Evolutionary conservation across 1,140 invertebrate genomes (phyloP), one percentile per base, ranked within the genome.

Genomic region (Apocrypta bakeri): DNA sequence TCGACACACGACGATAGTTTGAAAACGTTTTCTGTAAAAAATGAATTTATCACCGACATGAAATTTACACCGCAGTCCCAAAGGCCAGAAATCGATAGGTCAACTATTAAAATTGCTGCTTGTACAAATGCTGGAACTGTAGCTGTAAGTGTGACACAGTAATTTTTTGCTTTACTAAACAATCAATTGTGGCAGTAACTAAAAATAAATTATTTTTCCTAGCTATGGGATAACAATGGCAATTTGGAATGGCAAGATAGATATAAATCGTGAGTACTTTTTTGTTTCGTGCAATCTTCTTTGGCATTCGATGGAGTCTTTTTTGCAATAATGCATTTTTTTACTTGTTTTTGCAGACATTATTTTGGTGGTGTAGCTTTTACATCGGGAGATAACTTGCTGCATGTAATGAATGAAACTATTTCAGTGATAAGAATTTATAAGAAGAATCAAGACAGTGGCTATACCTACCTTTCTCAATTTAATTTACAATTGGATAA

Each of bases 31-130:
- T 76, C 7, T 21, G 72, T 89, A 2, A 37, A 86, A 24, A 66
- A 84, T 27, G 87, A 90, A 72, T 80, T 72, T 6, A 90, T 92
- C 76, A 84, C 87, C 0, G 90, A 92, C 73, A 86, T 92, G 71
- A 85, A 86, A 73, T 89, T 92, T 75, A 31, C 69, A n/a, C 27
- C 27, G 1, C 9, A 33, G 9, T 1, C 1, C n/a, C 14, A 2
- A 2, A 33, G 17, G 14, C 14, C 1, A 48, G 76, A 82, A 9
- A 75, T 87, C 4, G 87, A 88, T 66, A 78, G 85, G 40, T n/a
- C 48, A 56, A 2, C 17, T 21, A 56, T 56, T 21, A 87, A 74
- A 68, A 86, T 92, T 37, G 90, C 88, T 42, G 90, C 87, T 27
- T 92, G 90, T 82, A 90, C 89, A 11, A 68, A 79, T 3, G 84